Evolutionary conservation across 1,140 invertebrate genomes (phyloP), one percentile per base, ranked within the genome.

Genomic region (Homalodisca vitripennis): DNA sequence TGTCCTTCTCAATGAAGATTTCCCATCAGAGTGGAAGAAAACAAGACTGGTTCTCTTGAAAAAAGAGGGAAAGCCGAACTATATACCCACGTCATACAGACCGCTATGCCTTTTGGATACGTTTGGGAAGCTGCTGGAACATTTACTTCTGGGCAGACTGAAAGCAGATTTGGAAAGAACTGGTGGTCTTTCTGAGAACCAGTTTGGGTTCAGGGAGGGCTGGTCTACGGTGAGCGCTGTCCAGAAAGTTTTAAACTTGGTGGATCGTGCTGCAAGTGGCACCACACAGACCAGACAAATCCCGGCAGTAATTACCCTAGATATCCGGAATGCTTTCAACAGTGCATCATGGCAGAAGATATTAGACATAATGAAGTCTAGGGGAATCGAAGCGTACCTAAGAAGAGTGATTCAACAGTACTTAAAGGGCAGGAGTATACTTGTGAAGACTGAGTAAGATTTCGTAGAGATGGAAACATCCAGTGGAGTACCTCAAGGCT

Each of bases 281-380:
- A 55, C 24, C 10, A 20, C 6, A 26, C 24, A 10, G 6, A 20
- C 51, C 17, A 55, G 51, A 26, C 17, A 26, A 10, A 55, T 55
- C 10, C 51, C 51, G 20, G 17, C 24, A 26, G 51, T 55, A 20
- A 55, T 55, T 20, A n/a, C 24, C 51, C 51, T 55, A 12, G 51
- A 55, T 22, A 55, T 55, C 51, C 10, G 24, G 20, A 55, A 55
- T 20, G 51, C 51, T 26, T 55, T 55, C 24, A 55, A 55, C 51
- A 55, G 51, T 55, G 51, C 24, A 55, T 26, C 51, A 6, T 55
- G 51, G 51, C 17, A 26, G 51, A 55, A 20, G 20, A 20, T 55
- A 10, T 20, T 55, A 20, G 51, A 55, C 10, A 6, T 26, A 55
- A n/a, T 55, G 51, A 55, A 41, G 34, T 10, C 6, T 41, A 41